Evolutionary conservation across 2,113 vertebrate species (phyloP).

Genomic region (Nipponia nippon): DNA sequence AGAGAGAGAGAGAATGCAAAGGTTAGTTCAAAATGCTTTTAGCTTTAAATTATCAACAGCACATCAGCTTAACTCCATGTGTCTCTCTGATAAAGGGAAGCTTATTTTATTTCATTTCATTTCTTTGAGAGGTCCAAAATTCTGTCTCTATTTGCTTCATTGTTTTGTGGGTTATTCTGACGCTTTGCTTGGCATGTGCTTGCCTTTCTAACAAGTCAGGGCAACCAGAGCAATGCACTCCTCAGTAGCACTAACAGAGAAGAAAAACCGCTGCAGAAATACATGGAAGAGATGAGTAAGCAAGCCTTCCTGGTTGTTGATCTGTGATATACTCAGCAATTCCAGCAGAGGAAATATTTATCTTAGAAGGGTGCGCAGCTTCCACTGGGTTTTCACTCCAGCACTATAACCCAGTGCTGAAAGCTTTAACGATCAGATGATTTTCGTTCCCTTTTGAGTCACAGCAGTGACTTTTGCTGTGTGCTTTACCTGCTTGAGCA

Average conservation of each 20-base stretch:
- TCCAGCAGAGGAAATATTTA: conserved; percentile 48
- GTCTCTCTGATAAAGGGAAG: neutral
- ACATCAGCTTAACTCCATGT: neutral
- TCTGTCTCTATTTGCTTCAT: neutral
- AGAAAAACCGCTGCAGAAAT: conserved; percentile 1
- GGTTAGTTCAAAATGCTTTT: neutral
- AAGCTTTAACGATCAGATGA: conserved; percentile 4
- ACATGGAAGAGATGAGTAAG: conserved; percentile 13
- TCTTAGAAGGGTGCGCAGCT: conserved; percentile 4
- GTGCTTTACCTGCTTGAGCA: conserved; percentile 67
- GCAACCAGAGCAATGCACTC: neutral
- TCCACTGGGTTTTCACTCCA: neutral
- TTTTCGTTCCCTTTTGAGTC: conserved; percentile 7
- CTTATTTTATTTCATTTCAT: neutral
- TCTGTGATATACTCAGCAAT: neutral
- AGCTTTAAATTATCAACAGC: neutral
- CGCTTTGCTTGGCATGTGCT: neutral
- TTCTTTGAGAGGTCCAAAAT: neutral
- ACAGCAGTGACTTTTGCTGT: neutral
- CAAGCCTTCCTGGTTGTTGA: neutral
- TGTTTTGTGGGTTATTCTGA: neutral
- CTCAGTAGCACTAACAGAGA: neutral
- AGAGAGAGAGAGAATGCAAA: neutral
- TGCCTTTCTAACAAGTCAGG: neutral
- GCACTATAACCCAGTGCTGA: neutral